Base-by-base conservation (phyloP, 35 echinoderm and acorn worm genomes). In the Amphiura filiformis region DNA sequence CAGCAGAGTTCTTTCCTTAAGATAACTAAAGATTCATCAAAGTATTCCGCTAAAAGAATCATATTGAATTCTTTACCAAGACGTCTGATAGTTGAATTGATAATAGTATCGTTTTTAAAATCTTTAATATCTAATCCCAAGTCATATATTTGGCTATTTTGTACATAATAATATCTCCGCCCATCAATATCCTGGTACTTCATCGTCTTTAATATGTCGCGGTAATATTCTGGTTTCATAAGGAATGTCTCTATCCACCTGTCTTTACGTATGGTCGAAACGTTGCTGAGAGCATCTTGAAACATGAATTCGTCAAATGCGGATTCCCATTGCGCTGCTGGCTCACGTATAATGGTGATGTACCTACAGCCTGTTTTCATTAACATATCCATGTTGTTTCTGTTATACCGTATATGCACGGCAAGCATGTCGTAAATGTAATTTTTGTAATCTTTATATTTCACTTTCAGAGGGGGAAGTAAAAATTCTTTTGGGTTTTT, bases 301-400 rank as follows among this genome's bases (percentile, higher is more conserved):
- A 93, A 86, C 76, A 91, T 78, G 86, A 93, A 97, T 32, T 85
- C 56, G 0, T 70, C 77, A 57, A 97, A 93, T 1, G 95, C 95
- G 9, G 96, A 99, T 76, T 94, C 93, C 77, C 94, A 99, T 77
- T 99, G 96, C 9, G 44, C 32, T 17, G 35, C 87, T 31, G 96
- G 96, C 1, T 99, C 93, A 36, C 96, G 52, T 17, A 99, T 44
- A 32, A 92, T 93, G 2, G 96, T 93, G 70, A 99, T 84, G 47
- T 99, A 99, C 33, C 87, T 57, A 32, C 93, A 76, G 42, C 57
- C 80, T 0, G 90, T 87, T 15, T 34, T 42, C 90, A 94, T 94
- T 4, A 92, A 80, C n/a, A 47, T 37, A 84, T 89, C 83, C 86
- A 99, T 79, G 18, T 37, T 78, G 28, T 37, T 31, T n/a, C 87